A percentile compares a stretch with the other conserved stretches of the same genome.
Evolutionary conservation across 2,113 vertebrate genomes (phyloP).

Genomic region (Thalassarche chlororhynchos): DNA sequence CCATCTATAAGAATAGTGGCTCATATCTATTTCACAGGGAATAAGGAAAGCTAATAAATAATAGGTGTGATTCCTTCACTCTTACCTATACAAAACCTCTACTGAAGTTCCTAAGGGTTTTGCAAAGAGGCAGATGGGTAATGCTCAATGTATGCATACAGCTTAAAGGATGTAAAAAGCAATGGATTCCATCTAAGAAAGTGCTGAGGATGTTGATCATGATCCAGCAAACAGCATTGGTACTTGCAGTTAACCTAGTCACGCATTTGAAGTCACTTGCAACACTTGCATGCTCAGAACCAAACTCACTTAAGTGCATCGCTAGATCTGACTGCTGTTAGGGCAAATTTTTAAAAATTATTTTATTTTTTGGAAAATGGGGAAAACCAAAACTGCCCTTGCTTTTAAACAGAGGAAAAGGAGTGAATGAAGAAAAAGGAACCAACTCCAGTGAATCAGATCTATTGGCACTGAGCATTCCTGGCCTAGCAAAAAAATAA

Average conservation of each 20-base stretch:
- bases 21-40: neutral
- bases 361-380: neutral
- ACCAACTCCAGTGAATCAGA: neutral
- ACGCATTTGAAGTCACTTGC: neutral
- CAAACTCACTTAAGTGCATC: neutral
- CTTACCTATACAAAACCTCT: neutral
- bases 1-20: neutral
- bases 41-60: neutral
- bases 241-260: neutral
- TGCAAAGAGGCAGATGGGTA: neutral
- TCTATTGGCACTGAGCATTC: neutral
- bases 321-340: neutral
- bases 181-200: neutral
- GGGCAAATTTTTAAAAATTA: neutral
- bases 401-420: neutral
- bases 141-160: neutral
- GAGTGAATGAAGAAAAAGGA: neutral
- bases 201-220: neutral
- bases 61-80: neutral
- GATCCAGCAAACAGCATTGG: neutral
- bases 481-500: neutral
- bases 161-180: neutral
- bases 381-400: neutral
- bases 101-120: neutral
- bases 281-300: neutral